Conservation (phyloP, 2,797 vertebrate species). For the Takifugu ocellatus region DNA sequence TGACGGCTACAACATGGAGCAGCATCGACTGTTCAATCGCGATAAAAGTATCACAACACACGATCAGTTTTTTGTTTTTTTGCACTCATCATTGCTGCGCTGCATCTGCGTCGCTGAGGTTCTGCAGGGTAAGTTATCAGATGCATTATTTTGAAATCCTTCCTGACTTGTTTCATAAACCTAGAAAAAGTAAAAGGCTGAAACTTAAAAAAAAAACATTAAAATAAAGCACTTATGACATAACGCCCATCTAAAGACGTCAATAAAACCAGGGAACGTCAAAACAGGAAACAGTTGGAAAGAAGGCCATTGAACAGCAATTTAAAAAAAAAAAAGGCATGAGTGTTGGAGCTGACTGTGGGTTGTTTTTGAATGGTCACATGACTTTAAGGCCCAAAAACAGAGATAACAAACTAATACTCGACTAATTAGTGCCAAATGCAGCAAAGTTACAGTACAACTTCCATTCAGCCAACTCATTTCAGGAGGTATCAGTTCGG, state of each 20-base stretch:
- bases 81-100: too few relatives aligned
- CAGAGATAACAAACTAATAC: slow-evolving; percentile 59
- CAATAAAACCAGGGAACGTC: slow-evolving; percentile 28
- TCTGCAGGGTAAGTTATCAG: background rate
- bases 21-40: slow-evolving; percentile 2
- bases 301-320: slow-evolving; percentile 59
- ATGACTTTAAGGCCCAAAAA: slow-evolving; percentile 64
- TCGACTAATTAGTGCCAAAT: slow-evolving; percentile 60
- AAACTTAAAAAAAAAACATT: slow-evolving; percentile 8
- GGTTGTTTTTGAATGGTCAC: slow-evolving; percentile 40
- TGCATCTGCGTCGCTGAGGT: too few relatives aligned
- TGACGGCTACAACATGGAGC: too few relatives aligned
- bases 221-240: slow-evolving; percentile 30
- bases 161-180: slow-evolving; percentile 31
- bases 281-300: slow-evolving; percentile 29
- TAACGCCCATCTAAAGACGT: slow-evolving; percentile 8
- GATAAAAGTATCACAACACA: slow-evolving; percentile 5
- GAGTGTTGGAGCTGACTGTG: slow-evolving; percentile 40
- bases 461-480: slow-evolving; percentile 57
- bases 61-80: slow-evolving; percentile 2
- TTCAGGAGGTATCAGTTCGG: slow-evolving; percentile 54
- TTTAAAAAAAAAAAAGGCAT: slow-evolving; percentile 58
- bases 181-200: slow-evolving; percentile 17
- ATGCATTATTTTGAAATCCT: slow-evolving; percentile 4
- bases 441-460: slow-evolving; percentile 62